Evolutionary conservation across 2,113 vertebrate genomes (phyloP).

Genomic region (Phaethon lepturus): DNA sequence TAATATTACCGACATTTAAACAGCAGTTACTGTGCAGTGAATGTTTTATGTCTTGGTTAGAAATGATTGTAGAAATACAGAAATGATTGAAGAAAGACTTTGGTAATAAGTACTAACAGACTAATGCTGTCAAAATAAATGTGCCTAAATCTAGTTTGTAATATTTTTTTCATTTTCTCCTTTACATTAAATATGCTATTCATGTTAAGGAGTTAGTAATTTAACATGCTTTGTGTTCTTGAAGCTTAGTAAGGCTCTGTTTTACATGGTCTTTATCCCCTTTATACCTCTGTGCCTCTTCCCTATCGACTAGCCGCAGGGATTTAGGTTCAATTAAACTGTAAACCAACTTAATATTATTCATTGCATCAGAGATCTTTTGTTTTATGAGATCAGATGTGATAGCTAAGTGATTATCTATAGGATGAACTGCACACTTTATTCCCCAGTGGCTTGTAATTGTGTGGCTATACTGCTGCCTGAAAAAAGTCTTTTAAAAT

Average conservation of each 20-base stretch:
- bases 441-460: not conserved
- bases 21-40: not conserved
- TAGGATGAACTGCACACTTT: not conserved
- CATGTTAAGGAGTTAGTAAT: not conserved
- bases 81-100: not conserved
- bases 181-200: not conserved
- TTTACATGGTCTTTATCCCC: not conserved
- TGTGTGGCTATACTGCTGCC: not conserved
- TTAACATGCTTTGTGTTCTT: not conserved
- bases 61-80: not conserved
- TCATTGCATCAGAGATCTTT: not conserved
- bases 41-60: not conserved
- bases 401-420: not conserved
- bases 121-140: slow-evolving; percentile 9
- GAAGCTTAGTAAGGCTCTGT: not conserved
- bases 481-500: not conserved
- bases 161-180: not conserved
- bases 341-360: not conserved
- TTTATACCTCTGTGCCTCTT: not conserved
- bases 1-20: not conserved
- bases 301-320: not conserved
- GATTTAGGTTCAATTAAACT: not conserved
- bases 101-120: not conserved
- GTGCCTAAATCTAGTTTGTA: not conserved
- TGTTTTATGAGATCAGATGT: not conserved